Percentiles rank a stretch among this genome's conserved stretches.
Evolutionary conservation across 2,888 invertebrate genomes (phyloP).

Genomic region (Sesia bembeciformis): DNA sequence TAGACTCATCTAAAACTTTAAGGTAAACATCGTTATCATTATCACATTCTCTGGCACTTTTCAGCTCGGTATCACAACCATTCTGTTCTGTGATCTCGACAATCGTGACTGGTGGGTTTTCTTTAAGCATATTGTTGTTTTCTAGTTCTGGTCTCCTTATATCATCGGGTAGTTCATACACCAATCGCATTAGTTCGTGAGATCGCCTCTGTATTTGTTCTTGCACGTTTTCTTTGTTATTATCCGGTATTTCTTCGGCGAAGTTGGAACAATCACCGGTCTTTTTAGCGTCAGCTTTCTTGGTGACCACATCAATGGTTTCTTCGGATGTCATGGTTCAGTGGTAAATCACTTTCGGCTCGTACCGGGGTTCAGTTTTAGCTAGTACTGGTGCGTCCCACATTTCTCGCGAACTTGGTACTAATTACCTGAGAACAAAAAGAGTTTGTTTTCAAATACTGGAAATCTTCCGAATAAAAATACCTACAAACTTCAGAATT

Average conservation of each 20-base stretch:
- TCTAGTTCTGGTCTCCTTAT: slow-evolving; percentile 33
- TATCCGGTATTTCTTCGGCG: slow-evolving; percentile 34
- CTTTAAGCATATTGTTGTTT: slow-evolving; percentile 58
- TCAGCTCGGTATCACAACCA: slow-evolving; percentile 59
- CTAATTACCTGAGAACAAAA: not conserved
- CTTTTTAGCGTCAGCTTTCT: slow-evolving; percentile 48
- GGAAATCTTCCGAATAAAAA: too few species aligned
- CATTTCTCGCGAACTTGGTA: slow-evolving; percentile 31
- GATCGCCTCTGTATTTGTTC: slow-evolving; percentile 36
- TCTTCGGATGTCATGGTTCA: slow-evolving; percentile 66
- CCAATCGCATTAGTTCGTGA: slow-evolving; percentile 60
- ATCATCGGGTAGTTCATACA: slow-evolving; percentile 64
- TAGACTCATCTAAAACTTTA: slow-evolving; percentile 35
- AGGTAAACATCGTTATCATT: slow-evolving; percentile 31
- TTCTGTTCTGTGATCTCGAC: slow-evolving; percentile 64
- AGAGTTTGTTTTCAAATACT: not conserved
- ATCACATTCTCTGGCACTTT: slow-evolving; percentile 39
- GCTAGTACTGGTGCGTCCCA: slow-evolving; percentile 19
- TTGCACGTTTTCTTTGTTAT: slow-evolving; percentile 33
- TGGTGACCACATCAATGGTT: slow-evolving; percentile 51
- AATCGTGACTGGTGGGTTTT: slow-evolving; percentile 63
- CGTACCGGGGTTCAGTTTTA: not conserved
- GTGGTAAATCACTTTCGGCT: slow-evolving; percentile 5
- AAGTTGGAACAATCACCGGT: slow-evolving; percentile 36
- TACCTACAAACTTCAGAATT: too few species aligned